phyloP scores from a whole-genome alignment of 2,797 vertebrate species.

The Acanthis flammea region DNA sequence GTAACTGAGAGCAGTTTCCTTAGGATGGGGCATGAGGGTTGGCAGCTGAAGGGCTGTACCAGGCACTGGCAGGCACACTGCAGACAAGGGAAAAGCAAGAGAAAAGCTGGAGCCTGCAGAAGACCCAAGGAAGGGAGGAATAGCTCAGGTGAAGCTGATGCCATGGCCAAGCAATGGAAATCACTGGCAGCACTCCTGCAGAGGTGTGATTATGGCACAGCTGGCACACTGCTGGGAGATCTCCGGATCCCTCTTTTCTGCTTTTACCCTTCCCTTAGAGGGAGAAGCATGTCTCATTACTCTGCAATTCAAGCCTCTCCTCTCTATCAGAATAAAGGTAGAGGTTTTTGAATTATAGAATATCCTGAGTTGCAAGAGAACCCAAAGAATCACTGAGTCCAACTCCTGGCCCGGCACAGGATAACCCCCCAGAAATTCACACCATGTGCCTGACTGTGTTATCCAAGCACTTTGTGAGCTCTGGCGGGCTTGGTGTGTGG shows the following conservation, averaged over 20 bases:
- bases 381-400: background rate
- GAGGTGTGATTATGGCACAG: background rate
- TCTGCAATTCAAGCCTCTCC: background rate
- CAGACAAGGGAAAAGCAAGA: background rate
- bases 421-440: background rate
- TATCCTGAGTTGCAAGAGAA: background rate
- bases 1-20: background rate
- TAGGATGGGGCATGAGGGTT: too few species aligned
- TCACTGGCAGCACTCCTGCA: accelerated
- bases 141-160: background rate
- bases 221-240: accelerated
- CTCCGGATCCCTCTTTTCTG: background rate
- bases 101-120: background rate
- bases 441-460: background rate
- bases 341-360: background rate
- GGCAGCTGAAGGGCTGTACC: background rate
- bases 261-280: background rate
- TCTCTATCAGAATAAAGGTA: background rate
- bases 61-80: accelerated
- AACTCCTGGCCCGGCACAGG: background rate
- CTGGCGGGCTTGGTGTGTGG: background rate
- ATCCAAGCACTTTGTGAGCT: accelerated
- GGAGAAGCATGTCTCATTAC: accelerated
- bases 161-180: accelerated
- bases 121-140: background rate